Percentiles rank a stretch among this genome's conserved stretches.
These are phyloP conservation scores for Empidonax alnorum DNA, from an alignment of 2,113 vertebrate species.

Conservation along the genomic window DNA sequence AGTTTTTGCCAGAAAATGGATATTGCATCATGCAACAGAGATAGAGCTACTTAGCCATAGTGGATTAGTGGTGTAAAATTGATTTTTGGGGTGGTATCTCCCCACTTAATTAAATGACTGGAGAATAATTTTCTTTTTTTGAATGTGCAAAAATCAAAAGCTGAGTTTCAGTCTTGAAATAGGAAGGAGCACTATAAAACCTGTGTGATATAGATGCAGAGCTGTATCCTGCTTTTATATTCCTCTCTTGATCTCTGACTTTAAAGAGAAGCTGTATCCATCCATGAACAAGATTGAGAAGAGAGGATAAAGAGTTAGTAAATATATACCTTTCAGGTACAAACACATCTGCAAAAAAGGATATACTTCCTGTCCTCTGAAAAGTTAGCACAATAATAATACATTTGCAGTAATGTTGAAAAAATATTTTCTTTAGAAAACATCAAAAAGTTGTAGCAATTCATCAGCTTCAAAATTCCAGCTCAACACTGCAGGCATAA, in stretches of 20 bases:
- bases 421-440: neutral
- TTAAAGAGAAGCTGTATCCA: neutral
- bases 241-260: neutral
- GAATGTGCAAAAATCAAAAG: neutral
- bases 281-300: neutral
- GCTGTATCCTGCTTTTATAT: neutral
- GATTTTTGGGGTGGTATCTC: neutral
- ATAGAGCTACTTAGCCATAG: neutral
- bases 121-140: neutral
- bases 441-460: neutral
- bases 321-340: neutral
- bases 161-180: neutral
- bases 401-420: neutral
- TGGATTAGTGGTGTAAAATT: constrained; percentile 7
- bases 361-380: neutral
- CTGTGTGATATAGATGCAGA: neutral
- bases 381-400: neutral
- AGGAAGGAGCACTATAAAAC: neutral
- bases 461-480: neutral
- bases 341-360: neutral
- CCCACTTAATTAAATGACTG: neutral
- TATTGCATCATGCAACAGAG: neutral
- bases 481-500: neutral
- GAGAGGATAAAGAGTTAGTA: neutral
- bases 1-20: neutral